Base-by-base conservation (phyloP, 2,888 invertebrate genomes). In the Conus canariensis region DNA sequence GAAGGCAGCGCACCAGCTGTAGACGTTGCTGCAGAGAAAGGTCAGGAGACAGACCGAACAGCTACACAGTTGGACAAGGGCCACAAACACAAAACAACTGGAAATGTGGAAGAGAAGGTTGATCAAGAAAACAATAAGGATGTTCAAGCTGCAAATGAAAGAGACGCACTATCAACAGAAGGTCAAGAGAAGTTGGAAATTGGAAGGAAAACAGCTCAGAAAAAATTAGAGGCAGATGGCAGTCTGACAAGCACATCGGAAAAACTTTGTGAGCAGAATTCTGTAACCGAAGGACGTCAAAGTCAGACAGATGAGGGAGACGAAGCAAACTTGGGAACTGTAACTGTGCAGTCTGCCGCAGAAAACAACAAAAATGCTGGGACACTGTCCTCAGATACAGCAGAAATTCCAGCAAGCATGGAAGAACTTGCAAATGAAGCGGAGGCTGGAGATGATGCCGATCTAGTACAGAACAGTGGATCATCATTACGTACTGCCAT, bases 121-220 rank as follows among this genome's bases (percentile, higher is more conserved):
- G 77, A 77, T 77, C 9, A 25, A 25, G 77, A 12, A 77, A 25
- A 16, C 77, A 77, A 19, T 45, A 0, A 82, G n/a, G 30, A 30
- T 30, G 19, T n/a, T 45, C 45, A 58, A 25, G 22, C n/a, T 59
- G 19, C 25, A 45, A 25, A 56, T 25, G 60, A 12, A 56, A 88
- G 67, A 22, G 83, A 83, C 56, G 10, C 12, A 14, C 7, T 14
- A 22, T 22, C 19, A 70, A 8, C n/a, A 87, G 88, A 85, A 77
- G 77, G 56, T 80, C 88, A 90, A 60, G 58, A 91, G n/a, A 89
- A 87, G 22, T 58, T 64, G 30, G 77, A 56, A 83, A 30, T 14
- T 88, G 64, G 74, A 77, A 85, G 30, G 10, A 87, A n/a, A 88
- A 25, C 87, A 22, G 77, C 16, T 30, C 45, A 25, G 45, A 64